phyloP scores from a whole-genome alignment of 2,797 vertebrate genomes.

The Megalops cyprinoides region DNA sequence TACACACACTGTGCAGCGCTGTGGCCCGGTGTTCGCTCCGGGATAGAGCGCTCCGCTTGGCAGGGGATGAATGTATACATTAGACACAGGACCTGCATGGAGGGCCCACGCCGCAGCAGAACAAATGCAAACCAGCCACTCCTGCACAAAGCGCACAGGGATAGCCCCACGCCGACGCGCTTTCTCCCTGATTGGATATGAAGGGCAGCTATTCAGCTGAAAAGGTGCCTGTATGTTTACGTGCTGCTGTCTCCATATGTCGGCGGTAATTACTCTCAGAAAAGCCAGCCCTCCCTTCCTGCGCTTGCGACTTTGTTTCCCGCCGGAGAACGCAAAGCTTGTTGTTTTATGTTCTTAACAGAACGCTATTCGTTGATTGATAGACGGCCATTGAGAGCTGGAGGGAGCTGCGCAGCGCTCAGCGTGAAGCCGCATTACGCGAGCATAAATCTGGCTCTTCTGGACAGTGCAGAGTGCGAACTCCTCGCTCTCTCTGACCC shows the following conservation, averaged over 20 bases:
- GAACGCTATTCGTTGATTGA: constrained; percentile 24
- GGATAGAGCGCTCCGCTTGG: constrained; percentile 30
- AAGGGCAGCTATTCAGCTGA: constrained; percentile 46
- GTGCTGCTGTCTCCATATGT: constrained; percentile 48
- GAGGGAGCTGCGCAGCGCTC: background rate
- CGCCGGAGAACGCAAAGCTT: background rate
- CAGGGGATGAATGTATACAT: constrained; percentile 24
- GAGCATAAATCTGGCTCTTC: background rate
- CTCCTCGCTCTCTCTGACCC: background rate
- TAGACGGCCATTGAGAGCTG: background rate
- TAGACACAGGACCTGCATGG: constrained; percentile 24
- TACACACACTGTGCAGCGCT: constrained; percentile 21
- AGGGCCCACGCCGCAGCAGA: constrained; percentile 39
- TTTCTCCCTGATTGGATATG: constrained; percentile 28
- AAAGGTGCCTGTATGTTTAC: constrained; percentile 53
- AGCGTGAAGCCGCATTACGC: background rate
- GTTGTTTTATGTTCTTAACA: background rate
- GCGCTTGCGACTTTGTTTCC: constrained; percentile 24
- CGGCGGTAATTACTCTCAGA: constrained; percentile 42
- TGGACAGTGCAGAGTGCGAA: background rate
- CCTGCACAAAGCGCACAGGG: constrained; percentile 23
- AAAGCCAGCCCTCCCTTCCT: constrained; percentile 39
- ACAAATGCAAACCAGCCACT: constrained; percentile 51
- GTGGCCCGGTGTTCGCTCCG: constrained; percentile 24
- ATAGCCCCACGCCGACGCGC: background rate